These are phyloP conservation scores for Danaus plexippus DNA, from an alignment of 1,140 invertebrate genomes.

Conservation along the genomic window DNA sequence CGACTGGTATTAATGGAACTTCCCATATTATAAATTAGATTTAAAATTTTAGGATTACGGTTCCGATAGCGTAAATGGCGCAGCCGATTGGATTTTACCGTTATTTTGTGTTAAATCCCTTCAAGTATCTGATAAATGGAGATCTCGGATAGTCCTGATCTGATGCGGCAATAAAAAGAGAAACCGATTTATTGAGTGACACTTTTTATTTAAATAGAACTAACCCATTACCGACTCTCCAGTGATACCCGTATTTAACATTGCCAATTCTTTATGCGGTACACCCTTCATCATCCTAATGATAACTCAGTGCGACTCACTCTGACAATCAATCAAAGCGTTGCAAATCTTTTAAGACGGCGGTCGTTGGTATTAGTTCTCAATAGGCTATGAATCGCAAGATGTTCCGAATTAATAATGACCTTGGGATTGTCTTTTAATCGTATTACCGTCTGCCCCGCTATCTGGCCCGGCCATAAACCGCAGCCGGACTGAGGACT, in stretches of 20 bases:
- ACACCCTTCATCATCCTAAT: no score
- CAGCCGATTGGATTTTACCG: conserved; percentile 20
- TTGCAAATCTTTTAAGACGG: no score
- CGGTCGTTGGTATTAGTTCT: no score
- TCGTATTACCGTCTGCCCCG: conserved; percentile 8
- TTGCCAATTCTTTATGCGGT: no score
- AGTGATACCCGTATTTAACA: no score
- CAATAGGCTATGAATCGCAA: conserved; percentile 7
- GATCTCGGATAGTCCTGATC: conserved; percentile 11
- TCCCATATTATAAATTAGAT: conserved; percentile 19
- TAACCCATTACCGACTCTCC: no score
- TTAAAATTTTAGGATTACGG: conserved; percentile 17
- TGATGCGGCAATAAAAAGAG: no score
- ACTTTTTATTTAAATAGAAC: no score
- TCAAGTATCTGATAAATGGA: conserved; percentile 16
- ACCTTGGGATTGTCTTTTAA: conserved; percentile 11
- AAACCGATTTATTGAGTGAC: no score
- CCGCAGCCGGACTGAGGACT: conserved; percentile 4
- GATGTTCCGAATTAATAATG: conserved; percentile 13
- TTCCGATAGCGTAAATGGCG: conserved; percentile 18
- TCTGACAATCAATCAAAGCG: no score
- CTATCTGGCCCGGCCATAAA: conserved; percentile 12
- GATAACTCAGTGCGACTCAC: no score
- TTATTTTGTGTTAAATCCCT: conserved; percentile 16
- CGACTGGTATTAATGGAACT: conserved; percentile 8